A percentile compares a stretch with the other conserved stretches of the same genome.
Conservation (phyloP, 30 jellyfish, hydroid and myxozoan species). For the Nemopilema nomurai region DNA sequence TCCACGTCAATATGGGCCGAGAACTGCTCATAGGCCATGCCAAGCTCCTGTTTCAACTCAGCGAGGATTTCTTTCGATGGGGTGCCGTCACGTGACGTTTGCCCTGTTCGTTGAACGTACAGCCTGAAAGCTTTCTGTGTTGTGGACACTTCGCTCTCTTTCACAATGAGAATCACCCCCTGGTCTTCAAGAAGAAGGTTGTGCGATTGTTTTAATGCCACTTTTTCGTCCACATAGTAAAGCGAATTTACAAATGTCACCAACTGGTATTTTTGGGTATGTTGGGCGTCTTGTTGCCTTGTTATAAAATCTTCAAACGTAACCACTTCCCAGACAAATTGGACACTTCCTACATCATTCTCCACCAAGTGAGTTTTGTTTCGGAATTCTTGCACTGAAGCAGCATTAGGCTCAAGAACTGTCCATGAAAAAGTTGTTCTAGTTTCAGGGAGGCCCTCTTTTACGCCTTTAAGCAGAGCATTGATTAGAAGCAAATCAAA, state of each 20-base stretch:
- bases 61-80: not conserved
- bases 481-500: not conserved
- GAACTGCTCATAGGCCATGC: not conserved
- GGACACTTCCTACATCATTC: not conserved
- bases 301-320: conserved; percentile 1
- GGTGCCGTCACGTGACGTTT: not conserved
- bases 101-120: not conserved
- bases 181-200: not conserved
- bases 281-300: not conserved
- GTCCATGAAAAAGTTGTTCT: not conserved
- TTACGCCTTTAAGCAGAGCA: not conserved
- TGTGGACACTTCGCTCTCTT: not conserved
- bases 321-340: not conserved
- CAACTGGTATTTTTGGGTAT: not conserved
- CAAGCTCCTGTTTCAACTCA: not conserved
- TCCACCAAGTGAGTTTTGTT: not conserved
- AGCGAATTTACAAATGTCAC: conserved; percentile 2
- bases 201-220: not conserved
- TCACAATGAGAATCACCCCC: not conserved
- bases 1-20: not conserved
- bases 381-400: not conserved
- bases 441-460: not conserved
- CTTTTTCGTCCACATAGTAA: not conserved
- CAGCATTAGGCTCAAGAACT: not conserved
- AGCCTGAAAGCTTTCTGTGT: not conserved